Percentiles rank a stretch among this genome's conserved stretches.
Evolutionary conservation across 2,797 vertebrate species (phyloP).

Genomic region (Tamandua tetradactyla): DNA sequence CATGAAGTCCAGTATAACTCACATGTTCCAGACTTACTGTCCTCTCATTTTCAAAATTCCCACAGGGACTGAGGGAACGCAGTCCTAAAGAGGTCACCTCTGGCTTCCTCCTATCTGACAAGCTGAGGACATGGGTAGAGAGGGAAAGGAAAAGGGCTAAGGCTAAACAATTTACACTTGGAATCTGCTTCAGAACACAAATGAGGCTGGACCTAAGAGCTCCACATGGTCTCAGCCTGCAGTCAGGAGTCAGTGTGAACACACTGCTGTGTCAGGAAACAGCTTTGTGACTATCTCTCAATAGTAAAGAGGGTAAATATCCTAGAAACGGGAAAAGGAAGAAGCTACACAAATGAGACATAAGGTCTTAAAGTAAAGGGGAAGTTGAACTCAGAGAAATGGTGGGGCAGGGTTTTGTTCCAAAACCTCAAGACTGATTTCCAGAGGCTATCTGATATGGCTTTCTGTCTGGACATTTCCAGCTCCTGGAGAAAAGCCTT

Average conservation of each 20-base stretch:
- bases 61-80: neutral
- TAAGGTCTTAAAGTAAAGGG: neutral
- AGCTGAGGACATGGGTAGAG: neutral
- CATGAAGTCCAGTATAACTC: neutral
- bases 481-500: neutral
- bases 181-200: neutral
- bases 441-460: neutral
- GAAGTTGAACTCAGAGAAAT: neutral
- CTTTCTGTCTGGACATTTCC: neutral
- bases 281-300: neutral
- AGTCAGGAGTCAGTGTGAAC: neutral
- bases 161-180: rapidly evolving
- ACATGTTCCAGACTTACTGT: too few relatives aligned
- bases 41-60: neutral
- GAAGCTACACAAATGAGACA: neutral
- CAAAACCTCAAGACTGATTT: neutral
- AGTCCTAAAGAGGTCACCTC: neutral
- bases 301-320: neutral
- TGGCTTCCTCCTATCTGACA: neutral
- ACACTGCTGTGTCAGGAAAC: neutral
- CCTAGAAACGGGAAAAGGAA: neutral
- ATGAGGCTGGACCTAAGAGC: neutral
- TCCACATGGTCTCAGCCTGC: neutral
- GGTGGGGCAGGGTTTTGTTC: neutral
- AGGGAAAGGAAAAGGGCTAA: neutral